Evolutionary conservation across 2,797 vertebrate species (phyloP).

Genomic region (Morelia viridis): DNA sequence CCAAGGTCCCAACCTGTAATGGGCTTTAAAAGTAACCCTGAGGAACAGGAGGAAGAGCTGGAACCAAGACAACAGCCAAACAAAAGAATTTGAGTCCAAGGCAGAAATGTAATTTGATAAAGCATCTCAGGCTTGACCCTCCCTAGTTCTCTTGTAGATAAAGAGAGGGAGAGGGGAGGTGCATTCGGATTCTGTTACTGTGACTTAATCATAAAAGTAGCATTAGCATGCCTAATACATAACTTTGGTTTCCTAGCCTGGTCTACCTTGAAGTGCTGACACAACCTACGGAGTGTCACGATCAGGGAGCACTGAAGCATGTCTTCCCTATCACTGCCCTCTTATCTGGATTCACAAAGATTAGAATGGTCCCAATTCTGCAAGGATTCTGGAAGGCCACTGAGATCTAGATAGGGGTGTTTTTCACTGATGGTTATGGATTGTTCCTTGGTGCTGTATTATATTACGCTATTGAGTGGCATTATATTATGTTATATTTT

Average conservation of each 20-base stretch:
- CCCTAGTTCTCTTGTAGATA: not conserved
- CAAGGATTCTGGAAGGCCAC: not conserved
- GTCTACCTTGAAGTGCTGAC: not conserved
- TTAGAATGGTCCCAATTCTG: not conserved
- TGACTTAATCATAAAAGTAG: not conserved
- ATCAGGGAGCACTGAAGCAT: not conserved
- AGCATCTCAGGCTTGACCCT: not conserved
- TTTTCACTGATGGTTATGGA: not conserved
- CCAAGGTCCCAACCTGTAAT: not conserved
- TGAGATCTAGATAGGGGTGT: not conserved
- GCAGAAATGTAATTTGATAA: not conserved
- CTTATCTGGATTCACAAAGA: not conserved
- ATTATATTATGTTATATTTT: not conserved
- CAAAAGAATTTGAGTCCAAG: not conserved
- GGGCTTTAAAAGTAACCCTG: not conserved
- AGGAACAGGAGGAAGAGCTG: not conserved
- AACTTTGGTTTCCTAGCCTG: not conserved
- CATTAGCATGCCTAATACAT: not conserved
- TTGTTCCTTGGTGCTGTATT: not conserved
- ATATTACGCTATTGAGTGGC: not conserved
- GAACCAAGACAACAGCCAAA: not conserved
- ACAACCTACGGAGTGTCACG: not conserved
- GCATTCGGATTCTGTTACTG: not conserved
- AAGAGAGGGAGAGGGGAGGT: not conserved
- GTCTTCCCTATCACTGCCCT: not conserved